Evolutionary conservation across 1,140 invertebrate genomes (phyloP), one percentile per base, ranked within the genome.

Genomic region (Trachymyrmex septentrionalis): DNA sequence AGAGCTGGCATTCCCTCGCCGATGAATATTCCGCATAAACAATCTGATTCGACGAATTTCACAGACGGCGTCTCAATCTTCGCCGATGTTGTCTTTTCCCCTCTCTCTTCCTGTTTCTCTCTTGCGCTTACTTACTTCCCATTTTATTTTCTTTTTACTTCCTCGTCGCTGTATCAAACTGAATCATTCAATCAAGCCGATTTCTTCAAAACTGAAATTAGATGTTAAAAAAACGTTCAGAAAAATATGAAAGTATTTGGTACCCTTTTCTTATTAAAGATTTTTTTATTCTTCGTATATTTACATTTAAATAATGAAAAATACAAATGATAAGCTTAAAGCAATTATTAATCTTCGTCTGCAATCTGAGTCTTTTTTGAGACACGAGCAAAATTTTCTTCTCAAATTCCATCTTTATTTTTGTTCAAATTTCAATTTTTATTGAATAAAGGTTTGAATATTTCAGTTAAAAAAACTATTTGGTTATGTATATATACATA

Each of bases 21-120:
- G 86, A 90, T 88, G 89, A 90, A 90, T 90, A 90, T 90, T 90
- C 88, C 72, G 88, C 71, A 90, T 90, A 90, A 90, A 90, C 86
- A 90, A 90, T 90, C 72, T 84, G 88, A 90, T 90, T 90, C 81
- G 77, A 88, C 78, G 63, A 80, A 90, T 90, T 90, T 90, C 63
- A 59, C 71, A 63, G 75, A 87, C 71, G 50, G 21, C 48, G 48
- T 27, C 24, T 73, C 67, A 59, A 27, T 21, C 21, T 14, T 81
- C 27, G 16, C 10, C 12, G 12, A 38, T 53, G 21, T 48, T 55
- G 1, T 24, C 34, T 19, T 38, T n/a, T 1, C n/a, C 48, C 3
- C n/a, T n/a, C 27, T n/a, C 27, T 12, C 1, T 30, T 3, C 9
- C 14, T 9, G 12, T 19, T 14, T 7, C 21, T 64, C 67, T 55